Evolutionary conservation across 2,888 invertebrate genomes (phyloP), one percentile per base, ranked within the genome.

Genomic region (Apotomis capreana): DNA sequence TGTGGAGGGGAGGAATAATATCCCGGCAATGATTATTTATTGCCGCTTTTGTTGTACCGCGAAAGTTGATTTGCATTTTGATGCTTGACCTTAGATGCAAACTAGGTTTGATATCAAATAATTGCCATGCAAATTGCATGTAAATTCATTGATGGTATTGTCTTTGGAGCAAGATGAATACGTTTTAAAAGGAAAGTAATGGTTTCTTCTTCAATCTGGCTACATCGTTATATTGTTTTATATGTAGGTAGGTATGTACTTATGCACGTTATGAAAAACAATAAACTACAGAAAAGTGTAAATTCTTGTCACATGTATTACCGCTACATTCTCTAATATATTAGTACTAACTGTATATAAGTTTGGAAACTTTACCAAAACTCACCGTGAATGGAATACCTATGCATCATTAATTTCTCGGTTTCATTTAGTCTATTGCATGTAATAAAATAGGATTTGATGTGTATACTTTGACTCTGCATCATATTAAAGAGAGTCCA

Each of bases 11-110:
- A 84, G 86, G 87, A 88, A 88, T 87, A 86, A 84, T 83, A 76
- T 84, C 78, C 77, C 77, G 86, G 87, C 88, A 87, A 88, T 87
- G 84, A 89, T 89, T 85, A 86, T 89, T 89, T 88, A 89, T 87
- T 80, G 78, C 75, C 69, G 81, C 88, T 87, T 89, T 89, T 89
- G 88, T 88, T 85, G 82, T 81, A 78, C 82, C 80, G 84, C 86
- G 86, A 87, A 84, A 79, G 64, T 64, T 60, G 58, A 52, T 64
- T 69, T 51, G 59, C 51, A 59, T 68, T 58, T 67, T 58, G 60
- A 68, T 68, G 40, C 60, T 68, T 68, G 68, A 68, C 68, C 68
- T 68, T 26, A 54, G 55, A 62, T 69, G 57, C 55, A 69, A 69
- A 69, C 62, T 62, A 57, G 62, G 62, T 63, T 69, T 65, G 65